Evolutionary conservation across 2,888 invertebrate genomes (phyloP).

Genomic region (Fissipunctia ypsillon): DNA sequence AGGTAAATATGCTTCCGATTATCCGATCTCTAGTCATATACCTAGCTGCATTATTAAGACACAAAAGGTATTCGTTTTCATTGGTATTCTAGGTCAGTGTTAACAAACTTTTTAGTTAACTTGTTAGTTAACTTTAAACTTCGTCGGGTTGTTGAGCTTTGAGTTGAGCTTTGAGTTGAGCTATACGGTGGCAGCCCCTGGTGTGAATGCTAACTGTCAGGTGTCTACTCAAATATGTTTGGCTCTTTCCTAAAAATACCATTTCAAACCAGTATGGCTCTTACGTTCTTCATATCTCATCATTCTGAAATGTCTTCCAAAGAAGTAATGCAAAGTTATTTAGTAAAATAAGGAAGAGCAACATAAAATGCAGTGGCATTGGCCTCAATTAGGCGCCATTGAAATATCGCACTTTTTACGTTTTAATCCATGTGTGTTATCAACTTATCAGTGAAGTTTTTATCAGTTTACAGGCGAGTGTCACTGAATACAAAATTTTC

Average conservation of each 20-base stretch:
- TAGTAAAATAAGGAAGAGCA: not conserved
- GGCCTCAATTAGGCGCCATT: conserved; percentile 40
- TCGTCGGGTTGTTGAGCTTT: not conserved
- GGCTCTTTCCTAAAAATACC: not conserved
- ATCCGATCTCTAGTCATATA: too few species aligned
- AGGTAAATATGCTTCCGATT: too few species aligned
- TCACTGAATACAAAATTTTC: conserved; percentile 41
- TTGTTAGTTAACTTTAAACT: too few species aligned
- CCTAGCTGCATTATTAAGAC: conserved; percentile 3
- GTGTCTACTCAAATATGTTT: not conserved
- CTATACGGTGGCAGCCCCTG: not conserved
- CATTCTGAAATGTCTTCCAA: not conserved
- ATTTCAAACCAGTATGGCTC: not conserved
- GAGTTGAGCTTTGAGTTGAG: not conserved
- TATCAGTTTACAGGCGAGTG: conserved; percentile 43
- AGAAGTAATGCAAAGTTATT: not conserved
- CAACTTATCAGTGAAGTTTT: conserved; percentile 46
- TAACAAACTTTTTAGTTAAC: not conserved
- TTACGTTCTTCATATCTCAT: not conserved
- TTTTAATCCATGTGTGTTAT: conserved; percentile 54
- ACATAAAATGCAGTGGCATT: conserved; percentile 25
- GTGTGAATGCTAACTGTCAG: not conserved
- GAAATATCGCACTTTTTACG: conserved; percentile 30
- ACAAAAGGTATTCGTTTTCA: not conserved
- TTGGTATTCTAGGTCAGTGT: not conserved